Conservation (phyloP, 2,888 invertebrate genomes). For the Nemurella pictetii region DNA sequence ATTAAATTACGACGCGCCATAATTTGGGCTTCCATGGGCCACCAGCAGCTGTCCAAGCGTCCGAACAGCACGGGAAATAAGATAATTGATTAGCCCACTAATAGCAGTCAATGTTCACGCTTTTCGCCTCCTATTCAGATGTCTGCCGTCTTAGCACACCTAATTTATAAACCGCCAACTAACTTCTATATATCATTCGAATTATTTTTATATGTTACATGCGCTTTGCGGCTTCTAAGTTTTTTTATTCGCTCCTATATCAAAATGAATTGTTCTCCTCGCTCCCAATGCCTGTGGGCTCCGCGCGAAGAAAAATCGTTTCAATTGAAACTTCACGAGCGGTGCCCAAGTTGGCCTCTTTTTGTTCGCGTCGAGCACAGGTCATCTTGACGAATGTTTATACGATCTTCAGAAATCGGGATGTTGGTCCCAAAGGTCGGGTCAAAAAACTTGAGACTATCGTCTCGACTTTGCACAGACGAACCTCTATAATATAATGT, state of each 20-base stretch:
- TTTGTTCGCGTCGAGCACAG: not conserved
- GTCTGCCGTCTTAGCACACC: slow-evolving; percentile 12
- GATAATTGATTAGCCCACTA: slow-evolving; percentile 27
- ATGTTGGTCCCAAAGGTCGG: not conserved
- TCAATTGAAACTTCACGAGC: not conserved
- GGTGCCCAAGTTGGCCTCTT: not conserved
- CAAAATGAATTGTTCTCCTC: not conserved
- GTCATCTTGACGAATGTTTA: not conserved
- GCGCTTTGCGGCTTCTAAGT: not conserved
- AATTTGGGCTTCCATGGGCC: not conserved
- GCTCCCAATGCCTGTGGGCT: not conserved
- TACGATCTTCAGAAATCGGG: not conserved
- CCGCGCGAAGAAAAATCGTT: not conserved
- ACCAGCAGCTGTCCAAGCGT: slow-evolving; percentile 1
- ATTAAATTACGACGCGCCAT: slow-evolving; percentile 8
- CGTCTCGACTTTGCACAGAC: not conserved
- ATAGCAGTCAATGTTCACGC: slow-evolving; percentile 18
- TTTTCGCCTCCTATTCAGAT: slow-evolving; percentile 9
- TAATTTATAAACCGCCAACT: slow-evolving; percentile 17
- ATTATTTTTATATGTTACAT: not conserved
- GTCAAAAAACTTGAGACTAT: not conserved
- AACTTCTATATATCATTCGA: slow-evolving; percentile 8
- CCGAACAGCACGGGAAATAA: not conserved
- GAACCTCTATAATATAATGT: not conserved
- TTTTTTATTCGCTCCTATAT: not conserved